A percentile compares a stretch with the other conserved stretches of the same genome.
Evolutionary conservation across 2,113 vertebrate species (phyloP).

Genomic region (Bothrops jararaca): DNA sequence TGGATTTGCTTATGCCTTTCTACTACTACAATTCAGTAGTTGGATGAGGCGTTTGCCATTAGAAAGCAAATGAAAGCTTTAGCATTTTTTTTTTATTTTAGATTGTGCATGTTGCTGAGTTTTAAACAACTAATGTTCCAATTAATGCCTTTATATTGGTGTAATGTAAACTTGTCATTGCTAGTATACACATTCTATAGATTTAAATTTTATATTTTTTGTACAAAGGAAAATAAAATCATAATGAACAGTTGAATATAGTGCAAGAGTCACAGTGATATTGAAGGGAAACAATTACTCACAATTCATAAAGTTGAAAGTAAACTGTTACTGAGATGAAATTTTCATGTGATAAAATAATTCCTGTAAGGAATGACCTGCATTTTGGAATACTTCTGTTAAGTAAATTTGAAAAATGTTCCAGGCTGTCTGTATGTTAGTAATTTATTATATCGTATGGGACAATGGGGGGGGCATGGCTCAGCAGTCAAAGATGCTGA

Average conservation of each 20-base stretch:
- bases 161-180: slow-evolving; percentile 71
- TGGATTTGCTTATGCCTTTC: slow-evolving; percentile 62
- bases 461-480: not conserved
- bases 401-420: not conserved
- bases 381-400: slow-evolving; percentile 2
- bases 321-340: not conserved
- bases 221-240: slow-evolving; percentile 78
- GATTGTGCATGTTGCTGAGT: slow-evolving; percentile 76
- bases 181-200: slow-evolving; percentile 72
- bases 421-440: not conserved
- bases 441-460: not conserved
- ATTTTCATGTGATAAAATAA: not conserved
- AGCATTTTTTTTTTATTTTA: slow-evolving; percentile 66
- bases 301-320: not conserved
- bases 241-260: slow-evolving; percentile 63
- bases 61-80: slow-evolving; percentile 63
- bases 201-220: slow-evolving; percentile 80
- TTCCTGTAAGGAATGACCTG: slow-evolving; percentile 23
- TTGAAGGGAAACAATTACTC: not conserved
- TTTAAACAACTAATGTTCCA: slow-evolving; percentile 67
- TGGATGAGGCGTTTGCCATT: slow-evolving; percentile 61
- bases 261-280: not conserved
- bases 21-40: slow-evolving; percentile 58
- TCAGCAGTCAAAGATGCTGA: not conserved
- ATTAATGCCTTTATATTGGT: slow-evolving; percentile 62